Conservation (phyloP, 2,113 vertebrate genomes). For the Hippocampus abdominalis region DNA sequence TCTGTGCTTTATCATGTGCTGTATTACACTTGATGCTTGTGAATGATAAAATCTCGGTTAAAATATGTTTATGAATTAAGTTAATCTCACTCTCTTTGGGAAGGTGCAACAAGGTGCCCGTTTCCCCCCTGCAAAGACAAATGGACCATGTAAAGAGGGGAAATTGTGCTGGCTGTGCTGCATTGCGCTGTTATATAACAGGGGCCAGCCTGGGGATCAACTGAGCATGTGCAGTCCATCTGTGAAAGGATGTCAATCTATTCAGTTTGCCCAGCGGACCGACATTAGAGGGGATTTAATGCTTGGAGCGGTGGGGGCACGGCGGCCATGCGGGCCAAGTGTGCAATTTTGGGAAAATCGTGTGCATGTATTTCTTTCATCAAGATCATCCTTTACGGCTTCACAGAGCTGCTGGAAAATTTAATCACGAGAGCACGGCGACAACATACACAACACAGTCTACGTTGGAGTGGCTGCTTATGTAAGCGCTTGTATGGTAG, state of each 20-base stretch:
- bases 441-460: constrained; percentile 13
- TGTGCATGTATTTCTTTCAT: neutral
- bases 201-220: constrained; percentile 5
- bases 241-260: constrained; percentile 28
- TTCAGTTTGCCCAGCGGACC: constrained; percentile 35
- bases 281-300: constrained; percentile 43
- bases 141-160: constrained; percentile 5
- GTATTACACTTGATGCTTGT: neutral
- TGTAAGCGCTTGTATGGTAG: constrained; percentile 28
- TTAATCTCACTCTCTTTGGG: neutral
- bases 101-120: neutral
- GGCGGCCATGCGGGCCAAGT: constrained; percentile 10
- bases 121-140: constrained; percentile 12
- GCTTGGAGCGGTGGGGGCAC: constrained; percentile 41
- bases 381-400: neutral
- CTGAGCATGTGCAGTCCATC: constrained; percentile 55
- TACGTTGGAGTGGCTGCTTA: constrained; percentile 26
- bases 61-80: neutral
- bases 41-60: neutral
- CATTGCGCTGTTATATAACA: constrained; percentile 54
- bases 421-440: constrained; percentile 8
- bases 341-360: constrained; percentile 39
- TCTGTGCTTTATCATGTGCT: neutral
- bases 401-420: constrained; percentile 18
- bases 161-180: constrained; percentile 16